Evolutionary conservation across 2,113 vertebrate genomes (phyloP).

Genomic region (Petrocephalus zakoni): DNA sequence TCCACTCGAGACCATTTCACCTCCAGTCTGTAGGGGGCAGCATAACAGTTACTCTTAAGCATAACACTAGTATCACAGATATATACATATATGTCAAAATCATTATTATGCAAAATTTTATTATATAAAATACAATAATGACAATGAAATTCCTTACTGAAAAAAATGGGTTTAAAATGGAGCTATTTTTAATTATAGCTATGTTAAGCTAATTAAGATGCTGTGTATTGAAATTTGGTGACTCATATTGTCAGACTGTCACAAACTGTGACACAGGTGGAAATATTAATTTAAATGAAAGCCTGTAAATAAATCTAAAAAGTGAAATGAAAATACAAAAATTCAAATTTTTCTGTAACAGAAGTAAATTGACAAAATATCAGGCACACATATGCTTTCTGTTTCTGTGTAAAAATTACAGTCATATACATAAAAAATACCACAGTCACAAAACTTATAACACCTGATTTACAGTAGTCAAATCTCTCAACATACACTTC

Average conservation of each 20-base stretch:
- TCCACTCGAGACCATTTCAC: conserved; percentile 57
- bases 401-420: background rate
- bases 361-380: background rate
- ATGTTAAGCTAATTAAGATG: background rate
- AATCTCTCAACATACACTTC: conserved; percentile 44
- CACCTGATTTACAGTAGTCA: background rate
- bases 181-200: background rate
- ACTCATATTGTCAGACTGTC: background rate
- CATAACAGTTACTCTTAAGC: background rate
- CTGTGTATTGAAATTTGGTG: background rate
- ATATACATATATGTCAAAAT: background rate
- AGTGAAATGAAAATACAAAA: background rate
- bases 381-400: no score
- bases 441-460: background rate
- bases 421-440: background rate
- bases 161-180: background rate
- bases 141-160: background rate
- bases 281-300: background rate
- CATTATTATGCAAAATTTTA: background rate
- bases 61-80: background rate
- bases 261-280: background rate
- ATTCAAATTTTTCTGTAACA: background rate
- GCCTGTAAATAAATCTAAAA: background rate
- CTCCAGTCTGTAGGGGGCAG: conserved; percentile 52
- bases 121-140: background rate